These are phyloP conservation scores for Plodia interpunctella DNA, from an alignment of 1,140 invertebrate genomes.

Conservation along the genomic window DNA sequence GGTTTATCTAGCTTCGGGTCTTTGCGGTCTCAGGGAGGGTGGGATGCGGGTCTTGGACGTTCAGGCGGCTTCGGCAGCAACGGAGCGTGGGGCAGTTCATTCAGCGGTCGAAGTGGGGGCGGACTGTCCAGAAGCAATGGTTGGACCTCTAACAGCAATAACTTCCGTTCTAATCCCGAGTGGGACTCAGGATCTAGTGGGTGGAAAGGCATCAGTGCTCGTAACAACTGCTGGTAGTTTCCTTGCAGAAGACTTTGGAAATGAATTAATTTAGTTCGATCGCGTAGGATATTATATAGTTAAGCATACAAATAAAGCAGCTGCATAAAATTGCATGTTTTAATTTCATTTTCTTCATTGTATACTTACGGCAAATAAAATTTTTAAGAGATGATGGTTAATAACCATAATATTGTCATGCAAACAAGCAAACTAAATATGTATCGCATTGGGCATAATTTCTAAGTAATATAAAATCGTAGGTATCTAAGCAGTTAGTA, in stretches of 20 bases:
- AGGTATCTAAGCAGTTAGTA: no score
- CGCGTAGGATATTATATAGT: not conserved
- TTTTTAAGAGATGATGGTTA: no score
- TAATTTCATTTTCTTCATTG: no score
- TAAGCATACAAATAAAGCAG: not conserved
- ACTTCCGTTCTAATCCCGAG: not conserved
- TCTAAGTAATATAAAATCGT: no score
- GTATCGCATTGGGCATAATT: no score
- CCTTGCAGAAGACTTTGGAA: not conserved
- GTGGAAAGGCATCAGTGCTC: not conserved
- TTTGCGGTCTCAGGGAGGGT: conserved; percentile 3
- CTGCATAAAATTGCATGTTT: no score
- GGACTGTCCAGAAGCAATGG: not conserved
- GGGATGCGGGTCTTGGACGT: conserved; percentile 11
- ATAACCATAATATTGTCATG: no score
- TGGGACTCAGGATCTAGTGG: not conserved
- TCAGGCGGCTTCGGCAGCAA: conserved; percentile 5
- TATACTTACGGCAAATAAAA: no score
- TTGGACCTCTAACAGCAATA: not conserved
- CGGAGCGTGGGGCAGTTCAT: conserved; percentile 14
- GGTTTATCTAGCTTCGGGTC: conserved; percentile 11
- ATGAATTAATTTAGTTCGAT: not conserved
- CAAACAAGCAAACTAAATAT: no score
- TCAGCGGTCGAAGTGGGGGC: not conserved
- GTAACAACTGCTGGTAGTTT: not conserved